Conservation (phyloP, 1,140 invertebrate species). For the Brachionus rotundiformis region DNA sequence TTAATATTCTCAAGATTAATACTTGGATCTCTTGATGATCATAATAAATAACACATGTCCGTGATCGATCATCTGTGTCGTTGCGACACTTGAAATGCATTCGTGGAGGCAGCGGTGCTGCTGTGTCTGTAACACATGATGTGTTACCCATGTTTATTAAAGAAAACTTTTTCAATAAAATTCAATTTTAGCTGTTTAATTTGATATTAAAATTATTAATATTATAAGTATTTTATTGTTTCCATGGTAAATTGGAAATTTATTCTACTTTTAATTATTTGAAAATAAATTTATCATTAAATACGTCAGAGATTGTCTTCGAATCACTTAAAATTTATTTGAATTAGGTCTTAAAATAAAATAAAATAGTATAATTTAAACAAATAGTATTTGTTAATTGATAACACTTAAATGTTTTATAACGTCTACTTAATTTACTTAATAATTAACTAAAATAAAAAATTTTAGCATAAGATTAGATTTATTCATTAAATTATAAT, state of each 20-base stretch:
- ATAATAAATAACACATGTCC: background rate
- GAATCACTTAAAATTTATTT: too few species aligned
- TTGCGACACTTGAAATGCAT: slow-evolving; percentile 39
- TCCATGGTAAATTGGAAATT: background rate
- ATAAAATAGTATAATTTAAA: too few species aligned
- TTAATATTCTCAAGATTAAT: too few species aligned
- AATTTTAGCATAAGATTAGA: too few species aligned
- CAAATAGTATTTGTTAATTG: too few species aligned
- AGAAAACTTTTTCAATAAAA: background rate
- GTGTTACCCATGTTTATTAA: background rate
- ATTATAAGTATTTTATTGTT: background rate
- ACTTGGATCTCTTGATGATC: background rate
- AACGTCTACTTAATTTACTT: too few species aligned
- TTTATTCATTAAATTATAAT: too few species aligned
- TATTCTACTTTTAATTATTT: background rate
- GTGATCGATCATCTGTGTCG: background rate
- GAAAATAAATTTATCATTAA: background rate
- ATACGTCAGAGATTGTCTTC: background rate
- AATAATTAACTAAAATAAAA: too few species aligned
- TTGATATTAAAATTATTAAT: background rate
- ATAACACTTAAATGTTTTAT: too few species aligned
- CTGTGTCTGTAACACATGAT: background rate
- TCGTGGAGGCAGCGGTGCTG: background rate
- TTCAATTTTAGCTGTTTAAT: background rate
- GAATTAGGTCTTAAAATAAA: too few species aligned